Evolutionary conservation across 2,113 vertebrate species (phyloP).

Genomic region (Calypte anna): DNA sequence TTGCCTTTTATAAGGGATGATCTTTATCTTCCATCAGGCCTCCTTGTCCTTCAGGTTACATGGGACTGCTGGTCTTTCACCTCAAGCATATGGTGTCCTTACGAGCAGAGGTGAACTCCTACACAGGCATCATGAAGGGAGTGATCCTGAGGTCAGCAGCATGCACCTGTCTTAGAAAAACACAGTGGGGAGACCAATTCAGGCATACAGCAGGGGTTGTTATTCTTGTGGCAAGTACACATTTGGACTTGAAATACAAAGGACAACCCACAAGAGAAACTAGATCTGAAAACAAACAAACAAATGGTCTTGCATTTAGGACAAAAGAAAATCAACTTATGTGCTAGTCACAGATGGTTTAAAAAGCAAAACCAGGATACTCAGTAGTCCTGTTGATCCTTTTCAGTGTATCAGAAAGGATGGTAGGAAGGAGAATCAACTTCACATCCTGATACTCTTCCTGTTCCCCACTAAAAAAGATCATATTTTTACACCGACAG

Average conservation of each 20-base stretch:
- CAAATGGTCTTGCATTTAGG: neutral
- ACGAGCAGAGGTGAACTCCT: fast-evolving
- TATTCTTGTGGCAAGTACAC: fast-evolving
- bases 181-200: fast-evolving
- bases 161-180: fast-evolving
- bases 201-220: too few relatives aligned
- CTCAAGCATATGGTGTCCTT: fast-evolving
- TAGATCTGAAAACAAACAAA: neutral
- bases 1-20: fast-evolving
- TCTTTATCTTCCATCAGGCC: neutral
- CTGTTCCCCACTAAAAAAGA: fast-evolving
- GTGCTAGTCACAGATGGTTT: neutral
- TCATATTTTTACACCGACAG: neutral
- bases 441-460: neutral
- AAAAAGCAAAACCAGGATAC: neutral
- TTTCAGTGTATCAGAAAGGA: neutral
- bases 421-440: neutral
- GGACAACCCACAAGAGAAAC: neutral
- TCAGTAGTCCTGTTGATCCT: neutral
- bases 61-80: neutral
- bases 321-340: fast-evolving
- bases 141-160: neutral
- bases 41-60: fast-evolving
- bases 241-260: neutral
- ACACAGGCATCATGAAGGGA: neutral